phyloP scores from a whole-genome alignment of 1,140 invertebrate genomes.

The Drosophila orosa region DNA sequence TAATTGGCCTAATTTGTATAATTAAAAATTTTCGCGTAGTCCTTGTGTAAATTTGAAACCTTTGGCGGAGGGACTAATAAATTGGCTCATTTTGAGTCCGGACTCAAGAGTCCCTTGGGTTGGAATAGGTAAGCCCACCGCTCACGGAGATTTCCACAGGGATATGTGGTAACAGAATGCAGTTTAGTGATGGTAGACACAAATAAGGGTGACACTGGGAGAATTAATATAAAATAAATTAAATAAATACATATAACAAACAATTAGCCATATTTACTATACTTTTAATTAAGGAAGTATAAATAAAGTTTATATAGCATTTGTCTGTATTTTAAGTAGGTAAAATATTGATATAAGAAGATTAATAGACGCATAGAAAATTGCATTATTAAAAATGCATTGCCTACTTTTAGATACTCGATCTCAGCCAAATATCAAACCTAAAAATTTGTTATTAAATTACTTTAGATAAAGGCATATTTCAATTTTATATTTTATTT shows the following conservation, averaged over 20 bases:
- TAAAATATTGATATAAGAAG: not conserved
- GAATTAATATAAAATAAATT: not conserved
- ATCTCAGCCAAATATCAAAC: not conserved
- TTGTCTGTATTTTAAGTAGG: too few relatives aligned
- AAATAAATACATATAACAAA: too few relatives aligned
- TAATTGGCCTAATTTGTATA: slow-evolving; percentile 78
- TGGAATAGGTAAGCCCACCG: not conserved
- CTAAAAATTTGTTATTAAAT: not conserved
- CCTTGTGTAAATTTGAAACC: slow-evolving; percentile 47
- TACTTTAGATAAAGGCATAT: not conserved
- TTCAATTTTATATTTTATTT: not conserved
- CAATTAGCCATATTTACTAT: too few relatives aligned
- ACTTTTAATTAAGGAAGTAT: not conserved
- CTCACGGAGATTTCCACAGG: not conserved
- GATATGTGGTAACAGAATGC: not conserved
- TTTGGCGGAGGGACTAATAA: slow-evolving; percentile 32
- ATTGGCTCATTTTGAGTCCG: slow-evolving; percentile 41
- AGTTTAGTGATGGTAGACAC: not conserved
- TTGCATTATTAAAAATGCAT: not conserved
- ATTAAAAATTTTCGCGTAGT: slow-evolving; percentile 64
- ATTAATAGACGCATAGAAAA: not conserved
- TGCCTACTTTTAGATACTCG: not conserved
- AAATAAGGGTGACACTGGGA: not conserved
- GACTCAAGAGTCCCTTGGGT: slow-evolving; percentile 5
- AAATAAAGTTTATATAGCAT: not conserved